Evolutionary conservation across 1,140 invertebrate genomes (phyloP).

Genomic region (Sogatella furcifera): DNA sequence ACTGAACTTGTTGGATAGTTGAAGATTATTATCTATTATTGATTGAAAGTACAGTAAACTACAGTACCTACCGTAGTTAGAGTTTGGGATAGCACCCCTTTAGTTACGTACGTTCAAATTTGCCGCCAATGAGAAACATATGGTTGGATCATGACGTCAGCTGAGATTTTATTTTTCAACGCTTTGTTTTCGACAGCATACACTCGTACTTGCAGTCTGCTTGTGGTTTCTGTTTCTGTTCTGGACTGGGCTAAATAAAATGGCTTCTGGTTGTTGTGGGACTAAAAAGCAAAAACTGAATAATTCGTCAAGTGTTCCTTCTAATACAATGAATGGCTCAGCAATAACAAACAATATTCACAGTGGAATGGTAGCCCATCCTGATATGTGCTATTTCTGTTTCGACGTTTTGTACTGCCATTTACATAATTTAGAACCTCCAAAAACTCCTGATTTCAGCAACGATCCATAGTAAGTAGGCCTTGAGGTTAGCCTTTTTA

Average conservation of each 20-base stretch:
- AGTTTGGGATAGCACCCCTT: no score
- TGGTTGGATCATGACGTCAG: no score
- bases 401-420: conserved; percentile 94
- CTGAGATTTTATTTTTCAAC: no score
- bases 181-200: no score
- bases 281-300: conserved; percentile 81
- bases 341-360: conserved; percentile 39
- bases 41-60: no score
- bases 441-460: conserved; percentile 79
- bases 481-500: conserved; percentile 10
- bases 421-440: conserved; percentile 82
- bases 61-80: no score
- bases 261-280: conserved; percentile 80
- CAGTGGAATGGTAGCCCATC: conserved; percentile 62
- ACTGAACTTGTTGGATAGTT: no score
- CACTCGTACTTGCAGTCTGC: no score
- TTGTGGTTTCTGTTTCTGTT: no score
- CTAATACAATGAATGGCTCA: conserved; percentile 33
- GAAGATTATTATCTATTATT: no score
- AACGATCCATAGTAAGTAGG: conserved; percentile 89
- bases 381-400: conserved; percentile 97
- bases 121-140: no score
- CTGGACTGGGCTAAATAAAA: conserved; percentile 26
- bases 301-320: conserved; percentile 47
- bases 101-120: no score